A percentile compares a stretch with the other conserved stretches of the same genome.
Evolutionary conservation across 2,888 invertebrate genomes (phyloP).

Genomic region (Drosophila macrospina): DNA sequence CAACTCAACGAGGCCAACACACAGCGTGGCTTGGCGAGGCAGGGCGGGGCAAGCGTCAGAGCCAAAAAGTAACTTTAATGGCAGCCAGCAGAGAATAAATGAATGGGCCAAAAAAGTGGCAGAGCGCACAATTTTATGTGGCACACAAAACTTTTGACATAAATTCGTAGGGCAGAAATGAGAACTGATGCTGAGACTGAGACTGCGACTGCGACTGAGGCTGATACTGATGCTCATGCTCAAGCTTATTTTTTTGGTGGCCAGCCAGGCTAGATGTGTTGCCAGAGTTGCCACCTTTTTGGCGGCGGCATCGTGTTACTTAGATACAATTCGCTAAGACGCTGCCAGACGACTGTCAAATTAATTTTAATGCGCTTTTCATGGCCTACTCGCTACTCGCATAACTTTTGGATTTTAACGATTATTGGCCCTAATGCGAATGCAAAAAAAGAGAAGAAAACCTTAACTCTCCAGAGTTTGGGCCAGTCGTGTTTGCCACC

Average conservation of each 20-base stretch:
- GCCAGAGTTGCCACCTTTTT: constrained; percentile 70
- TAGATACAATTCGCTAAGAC: constrained; percentile 39
- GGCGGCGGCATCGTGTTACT: constrained; percentile 17
- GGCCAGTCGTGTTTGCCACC: constrained; percentile 17
- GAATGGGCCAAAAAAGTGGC: constrained; percentile 40
- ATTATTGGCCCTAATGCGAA: constrained; percentile 76
- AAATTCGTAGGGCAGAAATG: constrained; percentile 71
- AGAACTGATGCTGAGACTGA: constrained; percentile 77
- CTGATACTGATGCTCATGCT: constrained; percentile 59
- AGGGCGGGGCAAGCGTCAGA: constrained; percentile 13
- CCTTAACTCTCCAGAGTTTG: background rate
- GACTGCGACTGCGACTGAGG: constrained; percentile 4
- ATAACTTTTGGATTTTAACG: constrained; percentile 79
- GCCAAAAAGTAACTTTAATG: constrained; percentile 64
- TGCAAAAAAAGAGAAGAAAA: constrained; percentile 30
- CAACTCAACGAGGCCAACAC: constrained; percentile 43
- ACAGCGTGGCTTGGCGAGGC: background rate
- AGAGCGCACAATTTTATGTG: constrained; percentile 55
- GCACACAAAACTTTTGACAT: constrained; percentile 77
- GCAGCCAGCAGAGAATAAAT: constrained; percentile 40
- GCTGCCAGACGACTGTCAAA: constrained; percentile 73
- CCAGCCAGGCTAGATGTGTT: constrained; percentile 32
- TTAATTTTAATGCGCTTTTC: constrained; percentile 81
- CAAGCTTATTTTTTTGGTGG: constrained; percentile 11
- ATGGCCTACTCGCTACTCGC: constrained; percentile 63